Percentiles rank a stretch among this genome's conserved stretches.
These are phyloP conservation scores for Clytia hemisphaerica DNA, from an alignment of 30 jellyfish, hydroid and myxozoan genomes.

Conservation along the genomic window DNA sequence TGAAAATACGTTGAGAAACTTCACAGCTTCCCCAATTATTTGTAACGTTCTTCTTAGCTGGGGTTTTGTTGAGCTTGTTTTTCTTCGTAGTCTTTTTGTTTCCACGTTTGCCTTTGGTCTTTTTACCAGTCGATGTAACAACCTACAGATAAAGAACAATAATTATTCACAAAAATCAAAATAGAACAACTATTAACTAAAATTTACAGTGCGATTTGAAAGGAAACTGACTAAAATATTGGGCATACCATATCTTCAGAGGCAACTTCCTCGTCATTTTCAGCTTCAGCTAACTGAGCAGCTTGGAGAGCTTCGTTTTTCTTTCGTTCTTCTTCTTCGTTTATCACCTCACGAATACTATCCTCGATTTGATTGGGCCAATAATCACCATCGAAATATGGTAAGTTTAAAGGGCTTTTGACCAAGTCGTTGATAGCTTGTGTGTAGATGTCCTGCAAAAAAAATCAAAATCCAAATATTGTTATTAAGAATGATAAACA, in stretches of 20 bases:
- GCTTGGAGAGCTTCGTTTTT: constrained; percentile 91
- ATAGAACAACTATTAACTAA: too few relatives aligned
- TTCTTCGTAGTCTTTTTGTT: constrained; percentile 88
- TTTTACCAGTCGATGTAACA: constrained; percentile 68
- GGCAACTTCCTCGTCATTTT: constrained; percentile 43
- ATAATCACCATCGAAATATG: constrained; percentile 98
- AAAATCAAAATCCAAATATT: too few relatives aligned
- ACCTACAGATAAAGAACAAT: constrained; percentile 35
- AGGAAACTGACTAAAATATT: too few relatives aligned
- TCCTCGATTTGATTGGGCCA: constrained; percentile 99
- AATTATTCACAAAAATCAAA: too few relatives aligned
- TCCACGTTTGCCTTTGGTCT: constrained; percentile 93
- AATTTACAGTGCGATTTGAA: too few relatives aligned
- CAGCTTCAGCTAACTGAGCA: constrained; percentile 77
- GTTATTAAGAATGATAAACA: too few relatives aligned
- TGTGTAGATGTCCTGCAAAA: constrained; percentile 73
- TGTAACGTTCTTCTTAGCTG: constrained; percentile 77
- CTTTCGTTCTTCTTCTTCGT: constrained; percentile 96
- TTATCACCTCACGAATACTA: constrained; percentile 87
- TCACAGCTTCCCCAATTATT: constrained; percentile 91
- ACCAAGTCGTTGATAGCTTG: constrained; percentile 93
- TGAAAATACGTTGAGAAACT: constrained; percentile 81
- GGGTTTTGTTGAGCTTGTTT: constrained; percentile 71
- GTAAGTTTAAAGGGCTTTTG: constrained; percentile 86
- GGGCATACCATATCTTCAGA: constrained; percentile 31